phyloP scores from a whole-genome alignment of 2,797 vertebrate species.

The Lacerta agilis region DNA sequence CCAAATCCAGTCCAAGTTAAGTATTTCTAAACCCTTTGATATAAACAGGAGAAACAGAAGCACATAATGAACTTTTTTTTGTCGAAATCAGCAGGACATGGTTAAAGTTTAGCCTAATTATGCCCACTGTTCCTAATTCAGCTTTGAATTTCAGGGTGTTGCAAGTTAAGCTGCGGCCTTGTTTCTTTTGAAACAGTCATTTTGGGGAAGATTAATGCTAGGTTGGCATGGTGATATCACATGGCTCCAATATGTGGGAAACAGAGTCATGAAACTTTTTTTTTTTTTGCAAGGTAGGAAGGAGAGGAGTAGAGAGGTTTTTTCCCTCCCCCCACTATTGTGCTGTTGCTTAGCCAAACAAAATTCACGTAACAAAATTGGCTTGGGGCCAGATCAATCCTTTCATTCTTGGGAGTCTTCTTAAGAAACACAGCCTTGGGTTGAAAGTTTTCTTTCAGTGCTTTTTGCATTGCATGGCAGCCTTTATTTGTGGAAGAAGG shows the following conservation, averaged over 20 bases:
- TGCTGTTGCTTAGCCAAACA: slow-evolving; percentile 20
- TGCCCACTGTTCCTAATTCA: not conserved
- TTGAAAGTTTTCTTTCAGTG: not conserved
- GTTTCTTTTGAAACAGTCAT: not conserved
- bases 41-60: not conserved
- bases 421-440: not conserved
- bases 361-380: not conserved
- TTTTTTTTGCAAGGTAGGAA: not conserved
- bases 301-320: not conserved
- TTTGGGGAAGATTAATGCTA: slow-evolving; percentile 19
- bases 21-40: not conserved
- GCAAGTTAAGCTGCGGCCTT: not conserved
- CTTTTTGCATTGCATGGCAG: not conserved
- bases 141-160: not conserved
- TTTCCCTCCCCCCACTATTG: not conserved
- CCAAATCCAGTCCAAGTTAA: not conserved
- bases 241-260: slow-evolving; percentile 13
- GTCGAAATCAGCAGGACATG: not conserved
- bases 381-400: not conserved
- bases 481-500: slow-evolving; percentile 29
- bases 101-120: not conserved
- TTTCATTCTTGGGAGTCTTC: slow-evolving; percentile 6
- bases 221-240: slow-evolving; percentile 8
- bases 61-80: not conserved
- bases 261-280: slow-evolving; percentile 9